Conservation (phyloP, 1,140 invertebrate genomes). For the Brachionus koreanus region DNA sequence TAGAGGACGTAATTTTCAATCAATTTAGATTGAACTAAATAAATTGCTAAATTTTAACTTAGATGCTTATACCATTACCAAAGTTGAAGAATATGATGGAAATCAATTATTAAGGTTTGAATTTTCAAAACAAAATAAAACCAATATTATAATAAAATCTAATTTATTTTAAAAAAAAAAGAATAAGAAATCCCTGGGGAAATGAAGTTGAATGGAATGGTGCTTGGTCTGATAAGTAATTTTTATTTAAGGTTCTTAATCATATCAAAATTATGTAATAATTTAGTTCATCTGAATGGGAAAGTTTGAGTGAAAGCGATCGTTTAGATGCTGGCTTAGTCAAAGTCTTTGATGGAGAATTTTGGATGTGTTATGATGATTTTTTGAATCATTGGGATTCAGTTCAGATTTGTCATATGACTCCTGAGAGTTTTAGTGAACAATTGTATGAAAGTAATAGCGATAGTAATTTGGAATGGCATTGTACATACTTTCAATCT, state of each 20-base stretch:
- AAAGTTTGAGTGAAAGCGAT: conserved; percentile 79
- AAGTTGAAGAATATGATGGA: conserved; percentile 9
- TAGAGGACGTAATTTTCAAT: conserved; percentile 3
- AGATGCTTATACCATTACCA: conserved; percentile 44
- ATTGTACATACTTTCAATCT: conserved; percentile 11
- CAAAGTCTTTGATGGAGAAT: conserved; percentile 41
- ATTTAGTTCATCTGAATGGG: conserved; percentile 65
- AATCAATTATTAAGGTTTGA: background rate
- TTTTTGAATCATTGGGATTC: conserved; percentile 30
- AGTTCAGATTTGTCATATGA: conserved; percentile 43
- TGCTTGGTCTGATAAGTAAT: conserved; percentile 39
- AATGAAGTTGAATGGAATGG: conserved; percentile 98
- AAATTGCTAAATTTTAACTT: background rate
- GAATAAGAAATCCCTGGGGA: conserved; percentile 81
- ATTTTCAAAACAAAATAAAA: background rate
- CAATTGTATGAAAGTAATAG: background rate
- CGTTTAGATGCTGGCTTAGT: conserved; percentile 74
- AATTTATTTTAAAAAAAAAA: background rate
- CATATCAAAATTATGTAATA: background rate
- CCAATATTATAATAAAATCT: background rate
- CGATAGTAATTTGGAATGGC: conserved; percentile 17
- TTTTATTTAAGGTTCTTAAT: background rate
- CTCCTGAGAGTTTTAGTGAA: conserved; percentile 14
- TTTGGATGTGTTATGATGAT: conserved; percentile 44
- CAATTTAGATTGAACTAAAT: background rate